Base-by-base conservation (phyloP, 1,140 invertebrate species). In the Globodera ellingtonae region DNA sequence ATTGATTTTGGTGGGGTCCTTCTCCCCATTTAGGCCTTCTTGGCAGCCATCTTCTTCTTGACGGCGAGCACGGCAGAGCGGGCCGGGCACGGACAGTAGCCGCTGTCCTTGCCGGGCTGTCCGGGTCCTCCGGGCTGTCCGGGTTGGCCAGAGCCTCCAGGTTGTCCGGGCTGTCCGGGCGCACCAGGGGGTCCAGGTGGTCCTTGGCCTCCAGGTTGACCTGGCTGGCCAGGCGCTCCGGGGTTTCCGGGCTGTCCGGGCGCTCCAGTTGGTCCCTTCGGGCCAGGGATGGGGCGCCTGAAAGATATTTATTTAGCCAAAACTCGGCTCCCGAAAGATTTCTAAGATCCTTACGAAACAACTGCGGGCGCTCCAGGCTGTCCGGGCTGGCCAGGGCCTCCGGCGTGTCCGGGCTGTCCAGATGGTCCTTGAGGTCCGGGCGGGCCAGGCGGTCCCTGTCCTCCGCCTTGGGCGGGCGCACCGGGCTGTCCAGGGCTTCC, bases 11-110 rank as follows among this genome's bases (percentile, higher is more conserved):
- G 3, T 0, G 6, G 52, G 8, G 3, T 15, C 6, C 52, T 52
- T 4, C 52, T 52, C 52, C 52, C 52, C 52, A 6, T 15, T 52
- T 52, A 52, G 8, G 52, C 52, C 6, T 52, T 52, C 52, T 52
- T 52, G 4, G 52, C 52, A 10, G 52, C 52, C 52, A 15, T 35
- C 35, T 35, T 35, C 50, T 73, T 73, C 72, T 73, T 73, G 50
- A 59, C 72, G 10, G 50, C 24, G 46, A 73, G 72, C 72, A 73
- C 72, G 47, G 72, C 50, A 13, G 72, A 44, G 5, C 72, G 72
- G 50, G 46, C 10, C 59, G 72, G 72, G 72, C 72, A 73, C 4
- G 72, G 72, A 73, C 72, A 73, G 59, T 73, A 73, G 50, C 59
- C 59, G 35, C 50, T 56, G 50, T 73, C 47, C n/a, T 35, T 72